phyloP scores from a whole-genome alignment of 2,113 vertebrate genomes.

The Trochalopteron elliotii region DNA sequence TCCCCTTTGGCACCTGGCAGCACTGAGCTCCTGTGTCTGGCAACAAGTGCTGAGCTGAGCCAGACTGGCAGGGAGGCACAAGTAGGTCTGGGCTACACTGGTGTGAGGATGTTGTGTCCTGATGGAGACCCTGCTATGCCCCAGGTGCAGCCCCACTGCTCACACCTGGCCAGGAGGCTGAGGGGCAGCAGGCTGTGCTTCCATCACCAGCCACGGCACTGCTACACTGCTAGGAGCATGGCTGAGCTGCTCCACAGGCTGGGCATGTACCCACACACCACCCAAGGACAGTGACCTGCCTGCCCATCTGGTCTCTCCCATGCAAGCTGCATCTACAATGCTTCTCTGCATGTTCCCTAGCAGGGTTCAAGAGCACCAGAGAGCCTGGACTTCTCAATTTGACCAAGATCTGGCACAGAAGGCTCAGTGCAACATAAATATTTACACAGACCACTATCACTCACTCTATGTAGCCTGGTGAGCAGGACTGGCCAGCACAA shows the following conservation, averaged over 20 bases:
- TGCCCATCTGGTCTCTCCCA: neutral
- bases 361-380: neutral
- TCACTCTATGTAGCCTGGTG: neutral
- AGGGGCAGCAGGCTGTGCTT: neutral
- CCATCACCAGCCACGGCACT: neutral
- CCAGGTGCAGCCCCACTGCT: neutral
- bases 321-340: neutral
- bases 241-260: fast-evolving
- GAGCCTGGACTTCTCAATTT: neutral
- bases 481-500: neutral
- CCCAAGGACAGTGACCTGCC: neutral
- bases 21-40: neutral
- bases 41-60: neutral
- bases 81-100: neutral
- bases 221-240: fast-evolving
- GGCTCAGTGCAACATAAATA: neutral
- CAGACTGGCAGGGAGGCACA: neutral
- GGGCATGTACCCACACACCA: neutral
- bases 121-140: fast-evolving
- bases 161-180: neutral
- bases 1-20: neutral
- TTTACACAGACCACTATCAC: neutral
- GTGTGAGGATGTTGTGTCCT: neutral
- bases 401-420: neutral
- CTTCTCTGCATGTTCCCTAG: neutral